Base-by-base conservation (phyloP, 2,113 vertebrate genomes). In the Neoarius graeffei region DNA sequence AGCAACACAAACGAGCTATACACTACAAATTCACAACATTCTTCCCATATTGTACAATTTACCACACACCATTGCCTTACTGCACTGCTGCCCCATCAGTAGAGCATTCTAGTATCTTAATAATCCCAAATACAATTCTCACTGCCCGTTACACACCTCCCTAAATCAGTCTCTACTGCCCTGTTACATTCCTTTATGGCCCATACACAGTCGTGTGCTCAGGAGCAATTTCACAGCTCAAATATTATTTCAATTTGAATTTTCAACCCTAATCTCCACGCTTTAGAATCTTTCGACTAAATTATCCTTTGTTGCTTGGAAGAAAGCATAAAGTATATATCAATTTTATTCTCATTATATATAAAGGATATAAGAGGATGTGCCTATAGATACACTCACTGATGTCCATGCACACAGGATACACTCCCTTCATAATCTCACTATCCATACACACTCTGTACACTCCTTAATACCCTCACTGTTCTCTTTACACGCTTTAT, bases 1-100 rank as follows among this genome's bases (percentile, higher is more conserved):
- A 59, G 67, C 50, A 88, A 80, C 62, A 83, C 67, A 86, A 81
- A 17, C 69, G 25, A 64, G 69, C 85, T 81, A 82, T 64, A 85
- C 56, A 17, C 77, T 57, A 67, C 57, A 67, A 76, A 50, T 69
- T 66, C 64, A 81, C 56, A 60, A 59, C 64, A 48, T 56, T 83
- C 80, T 71, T 59, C 83, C 15, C 74, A 64, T 54, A 64, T 48
- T 42, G 5, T 7, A 73, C 57, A 87, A 59, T 85, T 83, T 60
- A 57, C 64, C 27, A 77, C 35, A 85, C 8, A 7, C 27, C 84
- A 74, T 57, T 76, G 84, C 30, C 56, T 76, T 82, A 82, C 57
- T 62, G 57, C 14, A 42, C 13, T 81, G 10, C 48, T 80, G 60
- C 48, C 50, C 48, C 48, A 23, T 81, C 27, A 23, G 54, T 9